Conservation (phyloP, 2,888 invertebrate genomes). For the Rotaria macrura region DNA sequence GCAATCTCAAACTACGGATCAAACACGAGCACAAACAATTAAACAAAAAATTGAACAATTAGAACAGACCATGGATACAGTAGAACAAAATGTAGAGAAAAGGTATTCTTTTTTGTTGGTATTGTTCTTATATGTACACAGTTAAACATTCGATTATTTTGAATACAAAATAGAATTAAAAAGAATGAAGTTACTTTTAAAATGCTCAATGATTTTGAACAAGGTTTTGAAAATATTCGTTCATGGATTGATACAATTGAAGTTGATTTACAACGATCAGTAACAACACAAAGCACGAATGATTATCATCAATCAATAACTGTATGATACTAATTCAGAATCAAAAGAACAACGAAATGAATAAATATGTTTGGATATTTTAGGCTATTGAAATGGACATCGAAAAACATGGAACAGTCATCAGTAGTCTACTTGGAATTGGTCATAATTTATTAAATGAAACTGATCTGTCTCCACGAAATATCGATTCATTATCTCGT, state of each 20-base stretch:
- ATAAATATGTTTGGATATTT: neutral
- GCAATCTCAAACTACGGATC: neutral
- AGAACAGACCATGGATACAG: neutral
- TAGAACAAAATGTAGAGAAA: neutral
- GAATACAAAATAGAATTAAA: neutral
- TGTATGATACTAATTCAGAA: neutral
- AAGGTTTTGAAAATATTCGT: neutral
- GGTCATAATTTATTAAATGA: constrained; percentile 5
- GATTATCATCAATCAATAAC: neutral
- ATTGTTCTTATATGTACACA: neutral
- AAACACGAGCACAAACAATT: neutral
- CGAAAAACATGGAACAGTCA: neutral
- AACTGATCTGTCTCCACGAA: neutral
- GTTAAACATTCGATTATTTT: neutral
- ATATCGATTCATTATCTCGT: neutral
- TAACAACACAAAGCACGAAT: neutral
- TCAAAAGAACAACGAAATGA: neutral
- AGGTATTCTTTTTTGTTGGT: neutral
- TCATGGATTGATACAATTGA: neutral
- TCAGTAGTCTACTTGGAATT: neutral
- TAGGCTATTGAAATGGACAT: neutral
- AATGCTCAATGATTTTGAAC: neutral
- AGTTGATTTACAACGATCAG: neutral
- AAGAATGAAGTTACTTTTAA: neutral
- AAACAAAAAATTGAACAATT: constrained; percentile 6